These are phyloP conservation scores for Zygogramma bicolorata DNA, from an alignment of 2,888 invertebrate species.

Conservation along the genomic window DNA sequence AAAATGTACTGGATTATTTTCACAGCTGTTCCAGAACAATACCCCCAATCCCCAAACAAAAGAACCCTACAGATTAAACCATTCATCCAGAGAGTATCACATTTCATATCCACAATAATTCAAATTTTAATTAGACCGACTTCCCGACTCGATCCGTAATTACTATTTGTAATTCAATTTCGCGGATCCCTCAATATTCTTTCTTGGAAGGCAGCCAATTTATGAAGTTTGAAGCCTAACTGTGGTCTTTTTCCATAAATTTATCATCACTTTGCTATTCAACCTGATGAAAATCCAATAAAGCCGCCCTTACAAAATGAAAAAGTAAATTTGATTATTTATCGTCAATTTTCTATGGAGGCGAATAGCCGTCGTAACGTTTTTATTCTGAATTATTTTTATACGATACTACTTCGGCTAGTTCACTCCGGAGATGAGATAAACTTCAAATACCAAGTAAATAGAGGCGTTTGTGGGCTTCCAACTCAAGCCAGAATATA, in stretches of 20 bases:
- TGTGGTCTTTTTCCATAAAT: conserved; percentile 4
- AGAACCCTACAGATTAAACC: not conserved
- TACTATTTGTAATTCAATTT: conserved; percentile 23
- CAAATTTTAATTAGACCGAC: conserved; percentile 19
- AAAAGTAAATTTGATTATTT: conserved; percentile 6
- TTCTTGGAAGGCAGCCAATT: conserved; percentile 21
- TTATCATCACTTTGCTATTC: conserved; percentile 12
- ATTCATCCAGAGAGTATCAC: conserved; percentile 11
- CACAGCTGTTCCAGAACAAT: conserved; percentile 2
- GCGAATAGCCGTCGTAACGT: not conserved
- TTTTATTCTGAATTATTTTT: not conserved
- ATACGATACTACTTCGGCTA: not conserved
- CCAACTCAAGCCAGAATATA: not conserved
- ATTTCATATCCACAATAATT: conserved; percentile 18
- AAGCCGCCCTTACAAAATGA: conserved; percentile 9
- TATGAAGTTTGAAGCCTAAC: conserved; percentile 7
- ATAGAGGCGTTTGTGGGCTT: not conserved
- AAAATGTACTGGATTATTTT: not conserved
- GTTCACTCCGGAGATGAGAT: not conserved
- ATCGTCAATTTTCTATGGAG: not conserved
- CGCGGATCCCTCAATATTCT: conserved; percentile 17
- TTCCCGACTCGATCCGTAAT: conserved; percentile 20
- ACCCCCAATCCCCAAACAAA: conserved; percentile 2
- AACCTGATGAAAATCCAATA: conserved; percentile 13
- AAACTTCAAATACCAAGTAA: not conserved